Percentiles rank a stretch among this genome's conserved stretches.
Conservation (phyloP, 37 sponge, comb jelly and placozoan species). For the Ephydatia muelleri region DNA sequence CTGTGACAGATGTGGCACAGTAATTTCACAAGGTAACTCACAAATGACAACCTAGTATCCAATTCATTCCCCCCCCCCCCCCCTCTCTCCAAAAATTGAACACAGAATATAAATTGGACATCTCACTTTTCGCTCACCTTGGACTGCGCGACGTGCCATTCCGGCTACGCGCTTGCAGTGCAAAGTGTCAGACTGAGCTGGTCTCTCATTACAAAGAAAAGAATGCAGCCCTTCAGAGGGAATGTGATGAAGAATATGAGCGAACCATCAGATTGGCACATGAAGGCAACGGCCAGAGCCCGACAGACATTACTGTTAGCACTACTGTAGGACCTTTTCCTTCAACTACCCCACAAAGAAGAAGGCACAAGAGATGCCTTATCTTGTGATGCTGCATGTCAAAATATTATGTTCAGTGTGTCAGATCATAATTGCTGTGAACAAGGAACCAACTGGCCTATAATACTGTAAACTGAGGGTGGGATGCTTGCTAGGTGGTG, state of each 20-base stretch:
- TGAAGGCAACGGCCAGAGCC: no score
- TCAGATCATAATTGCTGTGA: not conserved
- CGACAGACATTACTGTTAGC: no score
- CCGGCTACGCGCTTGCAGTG: conserved; percentile 31
- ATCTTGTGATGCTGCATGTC: not conserved
- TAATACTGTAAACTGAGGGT: not conserved
- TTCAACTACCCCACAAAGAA: no score
- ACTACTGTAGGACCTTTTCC: no score
- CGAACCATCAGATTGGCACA: conserved; percentile 43
- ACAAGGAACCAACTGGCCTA: not conserved
- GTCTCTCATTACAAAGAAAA: not conserved
- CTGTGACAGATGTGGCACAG: conserved; percentile 49
- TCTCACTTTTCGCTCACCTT: conserved; percentile 17
- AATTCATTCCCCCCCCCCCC: not conserved
- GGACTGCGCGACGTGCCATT: conserved; percentile 52
- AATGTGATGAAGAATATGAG: conserved; percentile 63
- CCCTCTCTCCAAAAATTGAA: not conserved
- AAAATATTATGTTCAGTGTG: not conserved
- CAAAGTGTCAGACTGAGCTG: conserved; percentile 36
- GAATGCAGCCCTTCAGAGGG: conserved; percentile 16
- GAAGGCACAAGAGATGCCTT: not conserved
- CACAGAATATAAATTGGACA: conserved; percentile 11
- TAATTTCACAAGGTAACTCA: not conserved
- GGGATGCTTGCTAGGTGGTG: no score
- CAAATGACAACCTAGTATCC: not conserved